Conservation (phyloP, 2,113 vertebrate genomes). For the Scartelaos histophorus region DNA sequence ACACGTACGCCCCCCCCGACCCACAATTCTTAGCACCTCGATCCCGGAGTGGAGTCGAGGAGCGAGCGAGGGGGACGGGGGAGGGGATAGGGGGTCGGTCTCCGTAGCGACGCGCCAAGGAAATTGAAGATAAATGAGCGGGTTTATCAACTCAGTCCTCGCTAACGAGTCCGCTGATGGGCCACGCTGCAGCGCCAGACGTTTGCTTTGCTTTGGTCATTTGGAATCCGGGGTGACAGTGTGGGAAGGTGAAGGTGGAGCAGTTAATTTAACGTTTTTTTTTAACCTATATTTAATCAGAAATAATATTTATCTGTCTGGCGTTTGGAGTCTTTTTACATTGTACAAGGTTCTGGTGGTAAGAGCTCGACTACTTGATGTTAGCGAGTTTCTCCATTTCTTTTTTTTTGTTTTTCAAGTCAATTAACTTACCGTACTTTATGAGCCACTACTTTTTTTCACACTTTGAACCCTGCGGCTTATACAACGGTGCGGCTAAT, state of each 20-base stretch:
- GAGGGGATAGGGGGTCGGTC: slow-evolving; percentile 35
- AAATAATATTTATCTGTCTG: too few species aligned
- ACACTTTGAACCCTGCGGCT: too few species aligned
- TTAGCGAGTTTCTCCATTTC: too few species aligned
- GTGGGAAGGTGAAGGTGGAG: background rate
- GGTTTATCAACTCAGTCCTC: slow-evolving; percentile 68
- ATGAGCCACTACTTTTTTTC: too few species aligned
- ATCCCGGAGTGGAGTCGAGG: slow-evolving; percentile 45
- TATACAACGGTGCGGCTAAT: too few species aligned
- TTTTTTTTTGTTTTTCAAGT: too few species aligned
- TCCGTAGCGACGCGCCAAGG: slow-evolving; percentile 44
- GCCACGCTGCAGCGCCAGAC: slow-evolving; percentile 42
- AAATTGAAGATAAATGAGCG: slow-evolving; percentile 79
- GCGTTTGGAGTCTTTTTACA: background rate
- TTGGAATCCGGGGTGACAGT: slow-evolving; percentile 29
- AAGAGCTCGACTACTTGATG: too few species aligned
- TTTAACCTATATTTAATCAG: background rate
- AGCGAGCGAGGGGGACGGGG: slow-evolving; percentile 25
- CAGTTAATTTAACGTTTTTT: background rate
- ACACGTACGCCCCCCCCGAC: background rate
- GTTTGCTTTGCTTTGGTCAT: slow-evolving; percentile 52
- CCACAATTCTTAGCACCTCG: background rate
- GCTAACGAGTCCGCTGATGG: slow-evolving; percentile 63
- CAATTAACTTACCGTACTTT: too few species aligned
- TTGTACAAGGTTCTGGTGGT: background rate